A percentile compares a stretch with the other conserved stretches of the same genome.
These are phyloP conservation scores for Phyllostomus discolor DNA, from an alignment of 2,113 vertebrate genomes.

Conservation along the genomic window DNA sequence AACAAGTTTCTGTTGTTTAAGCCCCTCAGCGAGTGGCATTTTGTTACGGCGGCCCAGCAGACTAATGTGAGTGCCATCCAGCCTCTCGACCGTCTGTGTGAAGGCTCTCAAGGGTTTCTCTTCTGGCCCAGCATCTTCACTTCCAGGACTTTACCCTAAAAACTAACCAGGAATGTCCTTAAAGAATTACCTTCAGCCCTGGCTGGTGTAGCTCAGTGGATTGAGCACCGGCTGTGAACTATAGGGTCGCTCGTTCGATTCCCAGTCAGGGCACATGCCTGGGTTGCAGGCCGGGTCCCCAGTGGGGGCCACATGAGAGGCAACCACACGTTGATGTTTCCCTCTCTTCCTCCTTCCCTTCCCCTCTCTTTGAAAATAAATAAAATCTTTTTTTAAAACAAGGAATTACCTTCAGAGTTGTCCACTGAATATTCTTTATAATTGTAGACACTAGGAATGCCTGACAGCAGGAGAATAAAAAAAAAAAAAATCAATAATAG, in stretches of 20 bases:
- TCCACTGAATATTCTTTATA: not conserved
- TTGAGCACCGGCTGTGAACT: too few relatives aligned
- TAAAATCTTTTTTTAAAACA: not conserved
- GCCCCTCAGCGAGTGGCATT: not conserved
- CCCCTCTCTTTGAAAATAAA: too few relatives aligned
- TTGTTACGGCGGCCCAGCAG: not conserved
- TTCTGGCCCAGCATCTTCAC: not conserved
- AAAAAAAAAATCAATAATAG: not conserved
- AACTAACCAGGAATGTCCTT: not conserved
- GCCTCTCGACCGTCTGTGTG: not conserved
- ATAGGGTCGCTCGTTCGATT: too few relatives aligned
- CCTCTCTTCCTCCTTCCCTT: too few relatives aligned
- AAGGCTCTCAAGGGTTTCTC: not conserved
- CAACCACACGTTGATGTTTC: too few relatives aligned
- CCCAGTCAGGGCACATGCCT: too few relatives aligned
- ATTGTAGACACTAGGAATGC: not conserved
- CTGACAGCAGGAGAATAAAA: not conserved
- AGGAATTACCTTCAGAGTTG: not conserved
- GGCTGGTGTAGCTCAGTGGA: too few relatives aligned
- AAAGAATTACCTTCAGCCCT: not conserved
- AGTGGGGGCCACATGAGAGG: too few relatives aligned
- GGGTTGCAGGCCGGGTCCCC: too few relatives aligned
- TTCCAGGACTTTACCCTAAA: not conserved
- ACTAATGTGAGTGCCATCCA: not conserved
- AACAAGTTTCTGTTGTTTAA: not conserved